Evolutionary conservation across 2,113 vertebrate species (phyloP).

Genomic region (Laterallus jamaicensis): DNA sequence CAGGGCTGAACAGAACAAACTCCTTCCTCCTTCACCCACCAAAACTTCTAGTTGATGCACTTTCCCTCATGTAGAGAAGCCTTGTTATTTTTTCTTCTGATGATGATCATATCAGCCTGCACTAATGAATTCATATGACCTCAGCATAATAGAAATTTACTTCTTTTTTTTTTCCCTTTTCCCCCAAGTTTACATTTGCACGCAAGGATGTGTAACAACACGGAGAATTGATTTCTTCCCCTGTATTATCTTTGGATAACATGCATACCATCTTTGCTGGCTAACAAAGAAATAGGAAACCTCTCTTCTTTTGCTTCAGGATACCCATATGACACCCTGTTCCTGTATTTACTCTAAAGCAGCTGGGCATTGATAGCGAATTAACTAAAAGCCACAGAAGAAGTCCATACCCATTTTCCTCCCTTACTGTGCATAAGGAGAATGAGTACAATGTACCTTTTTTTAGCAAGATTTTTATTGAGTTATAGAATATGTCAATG

Average conservation of each 20-base stretch:
- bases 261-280: conserved; percentile 46
- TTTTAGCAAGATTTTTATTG: conserved; percentile 61
- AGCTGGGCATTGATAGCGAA: conserved; percentile 40
- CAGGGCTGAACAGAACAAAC: background rate
- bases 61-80: background rate
- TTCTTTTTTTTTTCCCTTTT: background rate
- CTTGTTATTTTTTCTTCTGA: background rate
- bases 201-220: conserved; percentile 68
- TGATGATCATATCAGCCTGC: background rate
- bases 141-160: conserved; percentile 44
- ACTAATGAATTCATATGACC: conserved; percentile 39
- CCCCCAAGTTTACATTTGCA: conserved; percentile 66
- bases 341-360: conserved; percentile 61
- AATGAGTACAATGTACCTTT: conserved; percentile 33
- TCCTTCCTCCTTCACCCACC: background rate
- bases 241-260: conserved; percentile 47
- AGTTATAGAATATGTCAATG: conserved; percentile 45
- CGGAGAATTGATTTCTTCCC: conserved; percentile 60
- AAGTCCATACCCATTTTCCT: conserved; percentile 35
- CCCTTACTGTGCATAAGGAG: background rate
- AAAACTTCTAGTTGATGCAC: background rate
- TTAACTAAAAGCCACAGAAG: conserved; percentile 22
- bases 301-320: conserved; percentile 44
- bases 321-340: conserved; percentile 33
- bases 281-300: conserved; percentile 65